Evolutionary conservation across 2,888 invertebrate species (phyloP).

Genomic region (Tetheella fluctuosa): DNA sequence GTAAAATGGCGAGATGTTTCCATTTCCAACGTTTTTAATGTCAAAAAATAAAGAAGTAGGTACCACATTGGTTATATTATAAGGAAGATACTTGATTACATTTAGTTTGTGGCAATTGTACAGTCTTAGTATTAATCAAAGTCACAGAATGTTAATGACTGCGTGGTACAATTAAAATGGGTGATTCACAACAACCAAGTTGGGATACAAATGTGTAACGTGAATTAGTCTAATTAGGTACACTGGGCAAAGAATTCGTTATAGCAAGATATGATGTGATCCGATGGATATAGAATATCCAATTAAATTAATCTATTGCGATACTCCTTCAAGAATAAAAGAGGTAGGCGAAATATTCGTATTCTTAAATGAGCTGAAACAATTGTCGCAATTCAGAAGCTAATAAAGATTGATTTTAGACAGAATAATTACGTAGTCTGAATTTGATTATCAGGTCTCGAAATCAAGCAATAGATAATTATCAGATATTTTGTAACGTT

Average conservation of each 20-base stretch:
- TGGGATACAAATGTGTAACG: conserved; percentile 62
- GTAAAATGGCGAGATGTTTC: conserved; percentile 76
- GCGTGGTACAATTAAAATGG: conserved; percentile 62
- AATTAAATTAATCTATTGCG: conserved; percentile 9
- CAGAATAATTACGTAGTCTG: neutral
- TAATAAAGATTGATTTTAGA: neutral
- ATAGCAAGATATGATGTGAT: conserved; percentile 58
- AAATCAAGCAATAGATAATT: neutral
- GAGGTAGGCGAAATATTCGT: conserved; percentile 8
- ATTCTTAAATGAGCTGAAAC: neutral
- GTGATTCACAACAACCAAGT: conserved; percentile 64
- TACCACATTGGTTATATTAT: conserved; percentile 7
- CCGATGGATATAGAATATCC: conserved; percentile 56
- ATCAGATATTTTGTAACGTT: no score
- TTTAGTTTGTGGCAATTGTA: conserved; percentile 34
- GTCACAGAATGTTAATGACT: conserved; percentile 52
- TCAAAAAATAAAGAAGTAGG: conserved; percentile 42
- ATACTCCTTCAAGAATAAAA: neutral
- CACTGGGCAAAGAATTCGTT: conserved; percentile 53
- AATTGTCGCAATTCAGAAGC: neutral
- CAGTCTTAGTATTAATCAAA: conserved; percentile 60
- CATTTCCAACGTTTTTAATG: conserved; percentile 59
- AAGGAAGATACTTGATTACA: conserved; percentile 28
- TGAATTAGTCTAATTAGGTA: conserved; percentile 58
- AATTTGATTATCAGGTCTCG: neutral